Base-by-base conservation (phyloP, 2,888 invertebrate species). In the Leptogaster cylindrica region DNA sequence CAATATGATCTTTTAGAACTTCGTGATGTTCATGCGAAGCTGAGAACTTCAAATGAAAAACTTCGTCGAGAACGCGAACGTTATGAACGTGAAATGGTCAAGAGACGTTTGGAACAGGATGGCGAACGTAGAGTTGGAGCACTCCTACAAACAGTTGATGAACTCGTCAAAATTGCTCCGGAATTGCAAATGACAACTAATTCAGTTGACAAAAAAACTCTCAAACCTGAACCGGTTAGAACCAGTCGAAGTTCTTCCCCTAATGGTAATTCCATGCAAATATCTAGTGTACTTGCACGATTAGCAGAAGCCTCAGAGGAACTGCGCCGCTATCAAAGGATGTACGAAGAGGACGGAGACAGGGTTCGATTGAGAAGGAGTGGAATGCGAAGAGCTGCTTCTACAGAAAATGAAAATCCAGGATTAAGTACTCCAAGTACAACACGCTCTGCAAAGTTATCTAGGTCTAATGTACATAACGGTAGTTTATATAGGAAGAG, bases 21-120 rank as follows among this genome's bases (percentile, higher is more conserved):
- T 61, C 85, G 95, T 23, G 95, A 95, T 79, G 94, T 94, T 16
- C 95, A 95, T 79, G 94, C 95, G 2, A 95, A 95, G 79, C 80
- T 95, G 71, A 84, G 95, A 66, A 94, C 94, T 3, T 92, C 94
- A 25, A 95, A 94, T 78, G 95, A 95, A 76, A 93, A 95, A 76
- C 83, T 95, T 71, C 85, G 94, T 55, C 85, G 93, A 33, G 95
- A 95, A 79, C 91, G 93, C 70, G 94, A 95, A 76, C 85, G 92
- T 1, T 88, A 90, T 76, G 94, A 94, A 74, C 87, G 88, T 72
- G 94, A 93, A 75, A 84, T 92, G 65, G 91, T 83, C 52, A 87
- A 86, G 80, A 84, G 86, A n/a, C 77, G 80, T 52, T 74, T 79
- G 75, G 81, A 82, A 70, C 84, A 88, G 79, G 89, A 88, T 74